Evolutionary conservation across 2,797 vertebrate species (phyloP).

Genomic region (Acrossocheilus fasciatus): DNA sequence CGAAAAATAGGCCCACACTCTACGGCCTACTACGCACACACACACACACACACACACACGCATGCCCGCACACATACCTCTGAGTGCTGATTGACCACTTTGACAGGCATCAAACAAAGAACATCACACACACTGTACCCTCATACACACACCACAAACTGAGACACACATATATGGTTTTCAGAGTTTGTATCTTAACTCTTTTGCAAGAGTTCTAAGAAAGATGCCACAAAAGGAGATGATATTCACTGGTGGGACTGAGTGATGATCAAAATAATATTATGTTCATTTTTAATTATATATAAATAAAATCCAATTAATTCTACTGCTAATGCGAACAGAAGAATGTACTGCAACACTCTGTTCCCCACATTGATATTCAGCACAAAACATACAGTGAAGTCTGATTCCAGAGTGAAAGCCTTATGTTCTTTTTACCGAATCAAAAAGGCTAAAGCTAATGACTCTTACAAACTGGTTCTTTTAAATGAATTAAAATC

Average conservation of each 20-base stretch:
- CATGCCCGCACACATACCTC: conserved; percentile 23
- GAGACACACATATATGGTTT: neutral
- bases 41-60: conserved; percentile 28
- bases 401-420: neutral
- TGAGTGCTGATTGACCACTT: conserved; percentile 42
- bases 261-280: neutral
- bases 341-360: neutral
- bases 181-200: neutral
- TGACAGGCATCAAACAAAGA: conserved; percentile 42
- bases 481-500: neutral
- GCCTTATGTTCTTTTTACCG: neutral
- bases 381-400: neutral
- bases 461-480: neutral
- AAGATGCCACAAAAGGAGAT: neutral
- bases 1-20: conserved; percentile 50
- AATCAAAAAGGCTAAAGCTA: neutral
- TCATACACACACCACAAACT: conserved; percentile 27
- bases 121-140: conserved; percentile 1
- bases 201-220: neutral
- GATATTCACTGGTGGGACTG: neutral
- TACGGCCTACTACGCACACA: conserved; percentile 24
- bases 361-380: neutral
- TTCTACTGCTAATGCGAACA: neutral
- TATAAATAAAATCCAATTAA: neutral
- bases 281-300: neutral